Conservation (phyloP, 2,888 invertebrate species). For the Perizoma affinitatum region DNA sequence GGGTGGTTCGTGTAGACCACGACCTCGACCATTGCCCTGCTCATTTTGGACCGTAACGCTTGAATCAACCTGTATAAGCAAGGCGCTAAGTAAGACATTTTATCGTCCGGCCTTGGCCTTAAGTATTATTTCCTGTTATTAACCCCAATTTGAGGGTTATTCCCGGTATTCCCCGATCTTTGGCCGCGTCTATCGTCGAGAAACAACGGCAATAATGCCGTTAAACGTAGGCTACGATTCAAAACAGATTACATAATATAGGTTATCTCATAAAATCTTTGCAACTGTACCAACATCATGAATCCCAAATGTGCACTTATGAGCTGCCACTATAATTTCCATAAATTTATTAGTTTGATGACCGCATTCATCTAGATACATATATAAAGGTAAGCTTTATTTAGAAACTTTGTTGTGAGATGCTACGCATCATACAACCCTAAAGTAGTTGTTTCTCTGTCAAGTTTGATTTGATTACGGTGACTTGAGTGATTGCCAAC, state of each 20-base stretch:
- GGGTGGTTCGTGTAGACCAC: too few relatives aligned
- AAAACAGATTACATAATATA: slow-evolving; percentile 13
- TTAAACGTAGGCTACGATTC: neutral
- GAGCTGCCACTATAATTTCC: slow-evolving; percentile 19
- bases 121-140: too few relatives aligned
- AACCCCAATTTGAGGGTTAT: too few relatives aligned
- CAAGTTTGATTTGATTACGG: slow-evolving; percentile 51
- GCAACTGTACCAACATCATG: slow-evolving; percentile 29
- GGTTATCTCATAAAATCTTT: slow-evolving; percentile 18
- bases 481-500: slow-evolving; percentile 61
- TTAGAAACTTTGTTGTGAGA: slow-evolving; percentile 9
- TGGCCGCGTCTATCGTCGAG: too few relatives aligned
- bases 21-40: too few relatives aligned
- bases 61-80: too few relatives aligned
- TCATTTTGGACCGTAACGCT: too few relatives aligned
- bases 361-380: slow-evolving; percentile 13
- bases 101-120: too few relatives aligned
- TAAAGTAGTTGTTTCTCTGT: slow-evolving; percentile 38
- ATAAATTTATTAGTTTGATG: slow-evolving; percentile 17
- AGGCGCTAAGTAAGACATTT: too few relatives aligned
- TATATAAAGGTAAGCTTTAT: neutral
- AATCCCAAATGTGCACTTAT: slow-evolving; percentile 23
- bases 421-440: neutral
- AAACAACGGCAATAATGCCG: neutral
- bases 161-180: too few relatives aligned